Base-by-base conservation (phyloP, 2,888 invertebrate genomes). In the Cephalotes varians region DNA sequence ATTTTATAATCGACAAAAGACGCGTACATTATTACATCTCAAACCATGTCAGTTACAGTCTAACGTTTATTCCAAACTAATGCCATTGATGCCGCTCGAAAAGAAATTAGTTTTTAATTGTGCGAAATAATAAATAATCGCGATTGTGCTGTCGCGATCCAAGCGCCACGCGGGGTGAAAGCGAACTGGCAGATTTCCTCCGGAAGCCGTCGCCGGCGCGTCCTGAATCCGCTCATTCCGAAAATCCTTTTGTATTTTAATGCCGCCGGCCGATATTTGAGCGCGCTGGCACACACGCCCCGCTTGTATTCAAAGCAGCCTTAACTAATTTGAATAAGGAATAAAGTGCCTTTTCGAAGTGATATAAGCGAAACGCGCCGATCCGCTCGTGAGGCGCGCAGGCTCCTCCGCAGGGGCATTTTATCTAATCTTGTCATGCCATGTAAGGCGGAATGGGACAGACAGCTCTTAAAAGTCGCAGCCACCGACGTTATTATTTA, bases 181-280 rank as follows among this genome's bases (percentile, higher is more conserved):
- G 83, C 77, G 73, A 28, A 58, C 54, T 65, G 77, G 76, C 69
- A 76, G 81, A 76, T 85, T 86, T 86, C 85, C 81, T 64, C 69
- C 85, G 85, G 81, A 85, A 86, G 80, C 77, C 67, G 76, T 44
- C 69, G 79, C 62, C 51, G 49, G 37, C 56, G 64, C 69, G 71
- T 73, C 44, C 77, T 34, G 77, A 37, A 64, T 76, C 76, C 82
- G 72, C 74, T 80, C 87, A 18, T 79, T 77, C 82, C 84, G 83
- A 85, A 93, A 93, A 91, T 91, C 92, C 93, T 93, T 92, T 93
- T 93, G 93, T 93, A 93, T 93, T 93, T 89, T 93, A 93, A 93
- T 93, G 91, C 89, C 87, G 84, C 73, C 85, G 83, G 60, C 85
- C 91, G 91, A 91, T 91, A 90, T 91, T 90, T 90, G 81, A 85